These are phyloP conservation scores for Drymodes brunneopygia DNA, from an alignment of 2,113 vertebrate species.

Conservation along the genomic window DNA sequence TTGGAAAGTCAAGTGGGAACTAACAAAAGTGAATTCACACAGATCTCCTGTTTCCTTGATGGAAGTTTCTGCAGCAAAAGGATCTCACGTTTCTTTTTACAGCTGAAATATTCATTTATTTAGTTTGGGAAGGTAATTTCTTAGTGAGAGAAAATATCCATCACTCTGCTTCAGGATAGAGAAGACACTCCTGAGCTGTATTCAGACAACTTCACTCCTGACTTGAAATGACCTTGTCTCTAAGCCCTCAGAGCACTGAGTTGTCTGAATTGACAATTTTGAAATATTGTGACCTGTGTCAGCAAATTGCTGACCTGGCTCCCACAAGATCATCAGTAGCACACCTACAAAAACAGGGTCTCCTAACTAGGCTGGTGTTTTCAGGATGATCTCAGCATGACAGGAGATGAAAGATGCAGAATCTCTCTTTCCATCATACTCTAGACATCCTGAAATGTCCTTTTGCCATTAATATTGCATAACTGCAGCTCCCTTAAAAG, in stretches of 20 bases:
- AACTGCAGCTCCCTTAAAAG: conserved; percentile 28
- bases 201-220: neutral
- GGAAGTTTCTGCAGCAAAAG: neutral
- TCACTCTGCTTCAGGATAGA: neutral
- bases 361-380: conserved; percentile 5
- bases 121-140: neutral
- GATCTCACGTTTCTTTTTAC: neutral
- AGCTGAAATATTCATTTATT: neutral
- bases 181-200: neutral
- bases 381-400: neutral
- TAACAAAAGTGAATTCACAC: conserved; percentile 16
- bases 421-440: neutral
- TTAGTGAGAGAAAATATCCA: neutral
- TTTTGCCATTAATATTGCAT: conserved; percentile 13
- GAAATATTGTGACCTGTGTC: conserved; percentile 10
- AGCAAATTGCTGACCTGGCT: conserved; percentile 17
- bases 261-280: neutral
- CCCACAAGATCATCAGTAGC: neutral
- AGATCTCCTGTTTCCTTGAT: neutral
- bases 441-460: neutral
- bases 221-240: neutral
- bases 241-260: neutral
- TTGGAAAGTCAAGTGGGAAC: conserved; percentile 27
- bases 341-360: neutral
- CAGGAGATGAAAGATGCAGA: neutral